phyloP scores from a whole-genome alignment of 35 echinoderm and acorn worm genomes.

The Amphiura filiformis region DNA sequence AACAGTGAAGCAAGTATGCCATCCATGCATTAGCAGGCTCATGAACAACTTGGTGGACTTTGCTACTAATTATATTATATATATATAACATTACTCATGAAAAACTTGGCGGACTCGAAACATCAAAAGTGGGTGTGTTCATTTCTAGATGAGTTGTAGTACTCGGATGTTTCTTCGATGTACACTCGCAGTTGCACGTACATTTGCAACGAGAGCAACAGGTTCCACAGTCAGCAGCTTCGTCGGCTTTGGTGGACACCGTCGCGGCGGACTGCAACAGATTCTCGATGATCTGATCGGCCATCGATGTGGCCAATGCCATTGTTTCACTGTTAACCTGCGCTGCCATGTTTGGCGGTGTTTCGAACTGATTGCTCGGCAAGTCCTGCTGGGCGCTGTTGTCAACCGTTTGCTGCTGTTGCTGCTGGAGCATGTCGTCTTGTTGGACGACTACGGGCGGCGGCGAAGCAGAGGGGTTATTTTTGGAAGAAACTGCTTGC shows the following conservation, averaged over 20 bases:
- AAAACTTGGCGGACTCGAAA: conserved; percentile 1
- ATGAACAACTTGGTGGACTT: too few species aligned
- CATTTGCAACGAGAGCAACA: not conserved
- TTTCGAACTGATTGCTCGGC: too few species aligned
- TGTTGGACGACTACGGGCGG: not conserved
- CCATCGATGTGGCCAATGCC: not conserved
- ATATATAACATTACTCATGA: too few species aligned
- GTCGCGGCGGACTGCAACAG: not conserved
- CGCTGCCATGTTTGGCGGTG: too few species aligned
- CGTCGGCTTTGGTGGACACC: not conserved
- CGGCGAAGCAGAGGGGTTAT: not conserved
- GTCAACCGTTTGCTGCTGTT: not conserved
- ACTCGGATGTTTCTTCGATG: not conserved
- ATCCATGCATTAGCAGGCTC: too few species aligned
- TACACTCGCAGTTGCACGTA: not conserved
- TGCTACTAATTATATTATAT: too few species aligned
- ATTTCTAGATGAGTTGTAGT: not conserved
- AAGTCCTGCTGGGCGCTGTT: too few species aligned
- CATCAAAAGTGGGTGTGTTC: not conserved
- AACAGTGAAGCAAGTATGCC: too few species aligned
- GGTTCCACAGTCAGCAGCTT: not conserved
- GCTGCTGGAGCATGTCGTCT: not conserved
- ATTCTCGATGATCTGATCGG: conserved; percentile 1
- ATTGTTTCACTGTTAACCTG: not conserved
- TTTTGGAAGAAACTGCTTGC: not conserved